Conservation (phyloP, 2,113 vertebrate genomes). For the cat (Felis catus) region F.catus_Fca126_mat1.0 CM031425.1:14732501-14733000, state of each 20-base stretch:
- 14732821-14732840: background rate
- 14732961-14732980: background rate
- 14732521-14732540: background rate
- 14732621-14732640: background rate
- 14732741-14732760: constrained; percentile 14
- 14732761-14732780: constrained; percentile 44
- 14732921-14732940: background rate
- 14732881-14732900: constrained; percentile 18
- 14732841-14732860: constrained; percentile 22
- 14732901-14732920: background rate
- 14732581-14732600: background rate
- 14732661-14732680: background rate
- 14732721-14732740: constrained; percentile 4
- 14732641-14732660: background rate
- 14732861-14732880: background rate
- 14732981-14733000: background rate
- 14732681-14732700: constrained; percentile 19
- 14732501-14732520: background rate
- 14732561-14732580: background rate
- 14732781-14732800: background rate
- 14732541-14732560: background rate
- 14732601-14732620: background rate
- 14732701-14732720: constrained; percentile 33
- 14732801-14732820: background rate
- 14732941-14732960: background rate